phyloP scores from a whole-genome alignment of 92 coral and sea anemone genomes.

The Zoanthus sansibaricus region DNA sequence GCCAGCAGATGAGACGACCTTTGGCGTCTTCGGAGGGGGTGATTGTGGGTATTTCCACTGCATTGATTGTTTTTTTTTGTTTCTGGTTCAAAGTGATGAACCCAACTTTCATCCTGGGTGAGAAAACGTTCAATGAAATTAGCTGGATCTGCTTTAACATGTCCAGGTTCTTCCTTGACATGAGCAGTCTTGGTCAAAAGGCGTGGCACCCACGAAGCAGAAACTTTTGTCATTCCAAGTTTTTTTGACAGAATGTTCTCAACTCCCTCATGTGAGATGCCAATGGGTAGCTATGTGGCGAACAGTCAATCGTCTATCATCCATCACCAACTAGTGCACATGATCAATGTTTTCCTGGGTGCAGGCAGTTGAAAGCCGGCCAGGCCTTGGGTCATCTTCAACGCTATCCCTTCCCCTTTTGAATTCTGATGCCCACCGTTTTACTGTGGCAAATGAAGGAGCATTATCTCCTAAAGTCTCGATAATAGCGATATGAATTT shows the following conservation, averaged over 20 bases:
- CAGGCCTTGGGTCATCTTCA: too few relatives aligned
- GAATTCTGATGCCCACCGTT: too few relatives aligned
- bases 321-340: too few relatives aligned
- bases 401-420: too few relatives aligned
- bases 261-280: background rate
- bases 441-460: too few relatives aligned
- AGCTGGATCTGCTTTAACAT: too few relatives aligned
- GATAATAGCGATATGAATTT: too few relatives aligned
- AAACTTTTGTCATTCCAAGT: background rate
- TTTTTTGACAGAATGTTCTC: background rate
- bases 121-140: background rate
- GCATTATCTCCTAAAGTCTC: too few relatives aligned
- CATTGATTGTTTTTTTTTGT: background rate
- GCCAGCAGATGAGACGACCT: background rate
- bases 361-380: too few relatives aligned
- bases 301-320: too few relatives aligned
- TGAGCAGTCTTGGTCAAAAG: background rate
- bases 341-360: too few relatives aligned
- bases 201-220: background rate
- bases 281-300: background rate
- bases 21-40: background rate
- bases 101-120: background rate
- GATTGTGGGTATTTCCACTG: background rate
- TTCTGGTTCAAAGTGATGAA: background rate
- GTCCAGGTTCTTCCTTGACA: background rate